phyloP scores from a whole-genome alignment of 2,888 invertebrate species.

The Amaurobius ferox region DNA sequence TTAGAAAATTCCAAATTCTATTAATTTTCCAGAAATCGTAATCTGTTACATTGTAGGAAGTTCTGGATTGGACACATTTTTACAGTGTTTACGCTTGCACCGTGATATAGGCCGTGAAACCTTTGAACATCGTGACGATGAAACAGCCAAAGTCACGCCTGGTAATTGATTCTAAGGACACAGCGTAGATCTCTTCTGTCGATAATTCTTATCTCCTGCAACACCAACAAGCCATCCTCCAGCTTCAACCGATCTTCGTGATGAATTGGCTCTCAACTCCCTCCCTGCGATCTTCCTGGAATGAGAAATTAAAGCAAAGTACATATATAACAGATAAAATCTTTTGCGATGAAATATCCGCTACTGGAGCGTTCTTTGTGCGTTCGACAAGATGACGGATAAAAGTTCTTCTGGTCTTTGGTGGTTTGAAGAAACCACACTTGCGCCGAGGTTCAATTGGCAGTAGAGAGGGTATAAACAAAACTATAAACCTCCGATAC shows the following conservation, averaged over 20 bases:
- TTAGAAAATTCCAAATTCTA: too few relatives aligned
- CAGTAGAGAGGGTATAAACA: too few relatives aligned
- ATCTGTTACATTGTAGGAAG: too few relatives aligned
- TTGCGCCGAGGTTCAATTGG: too few relatives aligned
- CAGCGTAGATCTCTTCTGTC: neutral
- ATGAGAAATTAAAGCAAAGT: neutral
- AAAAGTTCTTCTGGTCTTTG: neutral
- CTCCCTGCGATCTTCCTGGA: neutral
- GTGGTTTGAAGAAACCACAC: too few relatives aligned
- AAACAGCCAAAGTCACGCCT: neutral
- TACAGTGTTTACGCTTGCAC: too few relatives aligned
- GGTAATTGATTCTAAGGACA: constrained; percentile 1
- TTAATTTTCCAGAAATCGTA: too few relatives aligned
- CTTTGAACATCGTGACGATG: neutral
- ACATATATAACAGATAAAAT: neutral
- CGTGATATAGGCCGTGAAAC: too few relatives aligned
- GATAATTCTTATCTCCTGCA: neutral
- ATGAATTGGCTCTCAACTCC: neutral
- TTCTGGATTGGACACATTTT: too few relatives aligned
- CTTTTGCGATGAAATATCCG: neutral
- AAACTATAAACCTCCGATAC: too few relatives aligned
- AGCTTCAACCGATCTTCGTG: neutral
- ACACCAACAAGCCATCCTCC: neutral
- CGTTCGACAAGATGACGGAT: neutral
- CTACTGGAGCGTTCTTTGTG: neutral